Evolutionary conservation across 2,888 invertebrate genomes (phyloP), one percentile per base, ranked within the genome.

Genomic region (Rhamnusium bicolor): DNA sequence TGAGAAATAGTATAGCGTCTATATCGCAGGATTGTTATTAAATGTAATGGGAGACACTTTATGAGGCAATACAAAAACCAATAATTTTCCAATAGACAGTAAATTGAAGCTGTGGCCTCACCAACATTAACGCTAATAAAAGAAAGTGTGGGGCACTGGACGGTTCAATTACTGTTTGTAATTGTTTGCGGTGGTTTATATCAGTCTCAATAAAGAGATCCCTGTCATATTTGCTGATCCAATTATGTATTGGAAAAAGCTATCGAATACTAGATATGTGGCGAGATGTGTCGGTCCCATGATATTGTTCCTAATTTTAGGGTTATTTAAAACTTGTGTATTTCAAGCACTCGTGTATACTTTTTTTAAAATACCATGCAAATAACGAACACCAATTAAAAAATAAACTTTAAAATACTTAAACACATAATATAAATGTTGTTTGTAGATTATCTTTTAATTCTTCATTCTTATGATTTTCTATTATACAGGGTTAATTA

Each of bases 1-100:
- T 5, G n/a, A 1, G 40, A 40, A 51, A 51, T 51, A 51, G n/a
- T n/a, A 19, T 16, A 19, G 7, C 18, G 51, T 16, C 51, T 19
- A 18, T 51, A 51, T 51, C 18, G 16, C 40, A 40, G 40, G 40
- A 40, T n/a, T 12, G 51, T 19, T 51, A 51, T 51, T 51, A 51
- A 74, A 74, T 71, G 68, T 68, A 74, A 74, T 74, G 61, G 74
- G 71, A 58, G 6, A 68, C 74, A 69, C 53, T 74, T 74, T 72
- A 74, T 29, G 74, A 69, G 63, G 51, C 72, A 29, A 72, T 74
- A 72, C 54, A 46, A 29, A 27, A 67, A 46, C 68, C 53, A 74
- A 74, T 74, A 74, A 71, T 71, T 74, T 71, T 71, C 71, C 71
- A 68, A 74, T 74, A 71, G 71, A 49, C 62, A 71, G 54, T 74